phyloP scores from a whole-genome alignment of 1,140 invertebrate genomes.

The Drosophila kepulauana region DNA sequence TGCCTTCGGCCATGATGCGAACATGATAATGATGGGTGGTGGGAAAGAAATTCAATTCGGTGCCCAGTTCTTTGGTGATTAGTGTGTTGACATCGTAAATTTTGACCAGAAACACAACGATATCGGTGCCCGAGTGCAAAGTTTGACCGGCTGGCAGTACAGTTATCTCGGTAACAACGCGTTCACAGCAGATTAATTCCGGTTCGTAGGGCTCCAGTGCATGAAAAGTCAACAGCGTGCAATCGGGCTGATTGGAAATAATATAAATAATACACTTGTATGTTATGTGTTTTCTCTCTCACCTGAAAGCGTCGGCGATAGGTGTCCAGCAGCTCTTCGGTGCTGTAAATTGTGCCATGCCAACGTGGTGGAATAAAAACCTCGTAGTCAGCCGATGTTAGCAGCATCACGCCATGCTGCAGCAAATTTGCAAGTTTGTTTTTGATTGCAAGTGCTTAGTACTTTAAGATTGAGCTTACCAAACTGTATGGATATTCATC shows the following conservation, averaged over 20 bases:
- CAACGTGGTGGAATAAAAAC: constrained; percentile 52
- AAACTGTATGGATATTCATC: constrained; percentile 52
- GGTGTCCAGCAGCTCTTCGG: constrained; percentile 43
- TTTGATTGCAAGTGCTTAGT: no score
- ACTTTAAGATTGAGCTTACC: constrained; percentile 29
- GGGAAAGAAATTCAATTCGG: constrained; percentile 61
- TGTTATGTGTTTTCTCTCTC: background rate
- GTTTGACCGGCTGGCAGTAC: constrained; percentile 57
- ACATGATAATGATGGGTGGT: constrained; percentile 61
- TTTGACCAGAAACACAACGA: constrained; percentile 62
- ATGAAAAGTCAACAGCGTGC: constrained; percentile 57
- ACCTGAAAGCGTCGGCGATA: constrained; percentile 59
- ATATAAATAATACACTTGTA: no score
- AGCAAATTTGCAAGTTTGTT: no score
- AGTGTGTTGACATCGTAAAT: constrained; percentile 38
- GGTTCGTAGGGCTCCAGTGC: constrained; percentile 59
- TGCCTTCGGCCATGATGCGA: constrained; percentile 60
- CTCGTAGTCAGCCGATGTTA: constrained; percentile 60
- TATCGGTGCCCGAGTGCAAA: constrained; percentile 46
- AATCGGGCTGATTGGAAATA: constrained; percentile 40
- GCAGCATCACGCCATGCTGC: constrained; percentile 55
- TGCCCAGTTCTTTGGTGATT: constrained; percentile 63
- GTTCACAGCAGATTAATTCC: constrained; percentile 61
- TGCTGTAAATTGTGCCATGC: constrained; percentile 69
- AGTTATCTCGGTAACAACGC: constrained; percentile 55